Conservation (phyloP, 2,113 vertebrate genomes). For the Syngnathus typhle region DNA sequence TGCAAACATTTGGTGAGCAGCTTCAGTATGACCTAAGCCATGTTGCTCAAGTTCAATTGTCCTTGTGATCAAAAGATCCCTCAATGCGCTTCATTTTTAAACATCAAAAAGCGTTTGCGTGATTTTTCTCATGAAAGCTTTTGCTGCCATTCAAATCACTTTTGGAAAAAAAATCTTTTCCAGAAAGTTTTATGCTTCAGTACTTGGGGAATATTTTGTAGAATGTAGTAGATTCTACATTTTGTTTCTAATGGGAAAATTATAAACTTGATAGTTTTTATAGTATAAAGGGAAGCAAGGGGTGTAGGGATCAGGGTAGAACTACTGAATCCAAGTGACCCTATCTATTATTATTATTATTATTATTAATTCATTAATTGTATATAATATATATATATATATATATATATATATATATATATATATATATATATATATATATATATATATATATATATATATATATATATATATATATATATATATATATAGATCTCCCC, state of each 20-base stretch:
- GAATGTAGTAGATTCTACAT: not conserved
- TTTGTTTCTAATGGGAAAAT: not conserved
- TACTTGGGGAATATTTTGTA: not conserved
- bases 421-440: not conserved
- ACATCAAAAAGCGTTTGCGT: not conserved
- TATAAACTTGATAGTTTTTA: too few relatives aligned
- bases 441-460: not conserved
- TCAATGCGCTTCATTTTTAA: not conserved
- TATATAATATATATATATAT: not conserved
- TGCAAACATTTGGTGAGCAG: not conserved
- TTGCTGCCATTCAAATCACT: constrained; percentile 10
- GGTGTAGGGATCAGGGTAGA: too few relatives aligned
- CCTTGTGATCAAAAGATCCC: constrained; percentile 42
- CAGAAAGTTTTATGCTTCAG: not conserved
- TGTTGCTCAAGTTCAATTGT: not conserved
- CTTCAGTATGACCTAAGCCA: not conserved
- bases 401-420: not conserved
- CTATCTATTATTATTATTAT: not conserved
- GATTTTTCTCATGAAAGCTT: not conserved
- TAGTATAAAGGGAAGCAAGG: too few relatives aligned
- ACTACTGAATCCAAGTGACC: not conserved
- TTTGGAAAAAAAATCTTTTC: constrained; percentile 19
- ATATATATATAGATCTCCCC: constrained; percentile 4
- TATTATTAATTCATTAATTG: not conserved
- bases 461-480: too few relatives aligned